Conservation (phyloP, 2,797 vertebrate species). For the Amazonetta brasiliensis region DNA sequence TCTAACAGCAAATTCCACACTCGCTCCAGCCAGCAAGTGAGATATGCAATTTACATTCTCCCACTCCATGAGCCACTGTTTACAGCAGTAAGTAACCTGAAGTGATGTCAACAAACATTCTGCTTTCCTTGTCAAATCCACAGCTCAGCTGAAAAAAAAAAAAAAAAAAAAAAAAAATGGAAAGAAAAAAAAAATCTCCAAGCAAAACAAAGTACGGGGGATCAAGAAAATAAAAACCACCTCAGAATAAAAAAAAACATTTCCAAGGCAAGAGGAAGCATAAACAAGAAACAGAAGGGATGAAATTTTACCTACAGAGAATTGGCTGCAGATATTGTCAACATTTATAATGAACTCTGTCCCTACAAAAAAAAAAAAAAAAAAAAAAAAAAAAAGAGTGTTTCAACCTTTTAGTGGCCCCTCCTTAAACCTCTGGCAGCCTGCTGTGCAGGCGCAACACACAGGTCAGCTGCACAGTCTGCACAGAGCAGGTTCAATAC, state of each 20-base stretch:
- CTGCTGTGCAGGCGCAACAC: background rate
- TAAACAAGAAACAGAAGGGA: background rate
- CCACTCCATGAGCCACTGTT: background rate
- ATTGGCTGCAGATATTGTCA: background rate
- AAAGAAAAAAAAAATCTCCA: background rate
- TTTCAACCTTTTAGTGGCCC: background rate
- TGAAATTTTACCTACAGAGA: background rate
- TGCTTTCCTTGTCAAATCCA: background rate
- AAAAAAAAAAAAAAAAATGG: background rate
- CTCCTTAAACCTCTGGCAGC: background rate
- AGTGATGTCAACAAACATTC: background rate
- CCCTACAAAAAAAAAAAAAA: background rate
- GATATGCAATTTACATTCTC: background rate
- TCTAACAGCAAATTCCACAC: background rate
- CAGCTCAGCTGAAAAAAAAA: background rate
- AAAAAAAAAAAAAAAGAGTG: too few relatives aligned
- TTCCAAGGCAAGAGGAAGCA: background rate
- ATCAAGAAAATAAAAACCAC: background rate
- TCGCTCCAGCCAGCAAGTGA: rapidly evolving
- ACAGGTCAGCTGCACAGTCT: rapidly evolving
- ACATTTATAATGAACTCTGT: background rate
- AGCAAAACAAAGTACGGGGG: background rate
- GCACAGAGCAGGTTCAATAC: background rate
- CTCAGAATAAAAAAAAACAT: background rate
- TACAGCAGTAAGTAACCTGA: background rate